phyloP scores from a whole-genome alignment of 2,797 vertebrate species.

The Cheirogaleus major region DNA sequence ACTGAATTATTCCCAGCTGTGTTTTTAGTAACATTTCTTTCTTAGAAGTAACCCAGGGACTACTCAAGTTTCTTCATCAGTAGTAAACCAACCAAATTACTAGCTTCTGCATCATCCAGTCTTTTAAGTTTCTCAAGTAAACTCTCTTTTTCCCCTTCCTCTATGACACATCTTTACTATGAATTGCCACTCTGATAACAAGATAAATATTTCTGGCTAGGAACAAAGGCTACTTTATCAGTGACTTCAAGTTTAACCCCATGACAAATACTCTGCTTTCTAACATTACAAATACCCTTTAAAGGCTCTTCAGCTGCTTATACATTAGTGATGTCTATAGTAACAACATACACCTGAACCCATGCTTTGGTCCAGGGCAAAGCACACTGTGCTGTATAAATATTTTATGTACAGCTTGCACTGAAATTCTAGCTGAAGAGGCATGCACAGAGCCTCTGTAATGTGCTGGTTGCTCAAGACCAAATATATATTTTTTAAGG shows the following conservation, averaged over 20 bases:
- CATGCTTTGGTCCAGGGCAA: background rate
- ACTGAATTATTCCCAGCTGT: background rate
- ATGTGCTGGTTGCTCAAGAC: background rate
- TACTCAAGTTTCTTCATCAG: background rate
- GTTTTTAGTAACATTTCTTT: background rate
- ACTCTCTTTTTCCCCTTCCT: background rate
- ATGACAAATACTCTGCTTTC: background rate
- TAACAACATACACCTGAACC: background rate
- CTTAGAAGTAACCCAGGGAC: background rate
- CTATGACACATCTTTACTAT: background rate
- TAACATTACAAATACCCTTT: background rate
- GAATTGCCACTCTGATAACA: background rate
- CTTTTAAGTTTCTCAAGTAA: background rate
- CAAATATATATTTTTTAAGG: background rate
- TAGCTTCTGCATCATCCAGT: background rate
- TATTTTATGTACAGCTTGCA: slow-evolving; percentile 38
- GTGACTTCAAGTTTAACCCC: slow-evolving; percentile 50
- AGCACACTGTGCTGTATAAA: slow-evolving; percentile 28
- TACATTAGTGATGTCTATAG: fast-evolving
- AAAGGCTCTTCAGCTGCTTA: background rate
- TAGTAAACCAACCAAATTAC: background rate
- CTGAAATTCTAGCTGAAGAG: slow-evolving; percentile 62
- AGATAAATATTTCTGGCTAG: slow-evolving; percentile 22
- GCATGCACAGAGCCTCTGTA: background rate
- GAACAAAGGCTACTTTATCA: slow-evolving; percentile 59